These are phyloP conservation scores for Anagrus nilaparvatae DNA, from an alignment of 1,140 invertebrate species.

Conservation along the genomic window DNA sequence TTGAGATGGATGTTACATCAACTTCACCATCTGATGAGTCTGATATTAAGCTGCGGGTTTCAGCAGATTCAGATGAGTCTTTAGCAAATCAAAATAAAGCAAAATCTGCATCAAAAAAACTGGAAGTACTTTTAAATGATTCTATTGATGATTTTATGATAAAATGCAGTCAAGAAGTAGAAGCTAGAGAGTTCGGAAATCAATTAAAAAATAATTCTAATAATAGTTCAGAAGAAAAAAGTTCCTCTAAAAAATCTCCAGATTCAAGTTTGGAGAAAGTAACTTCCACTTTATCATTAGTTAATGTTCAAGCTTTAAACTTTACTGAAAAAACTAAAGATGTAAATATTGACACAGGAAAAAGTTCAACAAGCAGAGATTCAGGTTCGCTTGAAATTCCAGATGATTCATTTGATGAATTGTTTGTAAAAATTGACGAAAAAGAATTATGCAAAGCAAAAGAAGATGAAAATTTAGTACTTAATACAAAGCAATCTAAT, in stretches of 20 bases:
- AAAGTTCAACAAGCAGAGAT: background rate
- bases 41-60: slow-evolving; percentile 12
- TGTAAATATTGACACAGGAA: slow-evolving; percentile 1
- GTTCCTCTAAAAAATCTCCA: background rate
- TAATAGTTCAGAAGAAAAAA: slow-evolving; percentile 1
- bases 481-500: background rate
- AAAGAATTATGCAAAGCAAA: slow-evolving; percentile 4
- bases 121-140: slow-evolving; percentile 30
- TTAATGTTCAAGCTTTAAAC: slow-evolving; percentile 1
- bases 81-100: slow-evolving; percentile 1
- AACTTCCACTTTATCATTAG: background rate
- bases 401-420: slow-evolving; percentile 16
- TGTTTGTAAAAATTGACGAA: slow-evolving; percentile 12
- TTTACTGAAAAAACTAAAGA: slow-evolving; percentile 2
- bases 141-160: slow-evolving; percentile 30
- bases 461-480: slow-evolving; percentile 1
- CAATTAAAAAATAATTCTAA: background rate
- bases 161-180: slow-evolving; percentile 32
- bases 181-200: slow-evolving; percentile 18
- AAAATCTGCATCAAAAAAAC: slow-evolving; percentile 1
- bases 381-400: slow-evolving; percentile 15
- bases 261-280: slow-evolving; percentile 1
- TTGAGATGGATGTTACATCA: slow-evolving; percentile 1
- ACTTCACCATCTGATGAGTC: slow-evolving; percentile 1
- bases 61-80: slow-evolving; percentile 7